Evolutionary conservation across 1,140 invertebrate species (phyloP).

Genomic region (Nilaparvata lugens): DNA sequence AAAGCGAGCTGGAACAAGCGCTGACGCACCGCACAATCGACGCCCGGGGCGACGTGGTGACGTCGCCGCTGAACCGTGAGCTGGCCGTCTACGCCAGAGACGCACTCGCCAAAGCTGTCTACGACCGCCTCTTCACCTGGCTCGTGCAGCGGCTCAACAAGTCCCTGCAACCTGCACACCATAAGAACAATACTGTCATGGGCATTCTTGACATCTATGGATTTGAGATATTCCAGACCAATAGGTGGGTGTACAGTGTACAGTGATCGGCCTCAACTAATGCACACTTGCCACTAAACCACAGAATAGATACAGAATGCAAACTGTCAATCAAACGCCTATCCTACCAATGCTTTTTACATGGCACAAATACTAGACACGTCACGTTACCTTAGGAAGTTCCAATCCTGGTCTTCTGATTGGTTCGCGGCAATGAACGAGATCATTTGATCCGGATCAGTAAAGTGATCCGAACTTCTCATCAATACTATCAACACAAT

Average conservation of each 20-base stretch:
- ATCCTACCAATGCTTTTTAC: too few species aligned
- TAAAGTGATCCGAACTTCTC: too few species aligned
- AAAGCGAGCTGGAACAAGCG: conserved; percentile 52
- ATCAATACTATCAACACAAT: not conserved
- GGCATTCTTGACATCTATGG: conserved; percentile 82
- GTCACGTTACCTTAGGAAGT: not conserved
- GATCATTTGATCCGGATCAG: too few species aligned
- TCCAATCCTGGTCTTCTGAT: too few species aligned
- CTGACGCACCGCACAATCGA: conserved; percentile 78
- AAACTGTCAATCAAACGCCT: too few species aligned
- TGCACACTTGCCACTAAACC: too few species aligned
- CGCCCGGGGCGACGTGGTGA: conserved; percentile 73
- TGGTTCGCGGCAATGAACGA: too few species aligned
- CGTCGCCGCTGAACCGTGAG: conserved; percentile 60
- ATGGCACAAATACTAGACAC: too few species aligned
- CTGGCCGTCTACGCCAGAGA: conserved; percentile 72
- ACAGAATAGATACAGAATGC: too few species aligned
- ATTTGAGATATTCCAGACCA: conserved; percentile 70
- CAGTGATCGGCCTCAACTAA: too few species aligned
- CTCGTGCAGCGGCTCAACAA: conserved; percentile 70
- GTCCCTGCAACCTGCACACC: conserved; percentile 52
- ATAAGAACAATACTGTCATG: conserved; percentile 54
- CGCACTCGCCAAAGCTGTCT: conserved; percentile 78
- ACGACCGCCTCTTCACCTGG: conserved; percentile 84
- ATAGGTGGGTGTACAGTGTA: conserved; percentile 54